phyloP scores from a whole-genome alignment of 92 coral and sea anemone genomes.

The Bergia puertoricense region DNA sequence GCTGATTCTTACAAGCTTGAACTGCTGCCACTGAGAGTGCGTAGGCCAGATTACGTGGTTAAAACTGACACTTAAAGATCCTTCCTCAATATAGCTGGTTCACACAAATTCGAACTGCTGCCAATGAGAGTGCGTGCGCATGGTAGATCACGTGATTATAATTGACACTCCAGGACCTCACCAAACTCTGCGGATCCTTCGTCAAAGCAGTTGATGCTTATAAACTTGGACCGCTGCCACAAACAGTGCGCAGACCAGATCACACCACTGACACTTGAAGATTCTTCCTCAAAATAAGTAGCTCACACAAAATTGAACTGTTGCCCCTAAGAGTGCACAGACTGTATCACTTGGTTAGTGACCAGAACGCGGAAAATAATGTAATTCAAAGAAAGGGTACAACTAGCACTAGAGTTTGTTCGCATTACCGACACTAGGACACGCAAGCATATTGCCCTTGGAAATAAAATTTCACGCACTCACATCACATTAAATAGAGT shows the following conservation, averaged over 20 bases:
- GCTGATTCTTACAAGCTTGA: conserved; percentile 52
- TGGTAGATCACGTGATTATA: conserved; percentile 53
- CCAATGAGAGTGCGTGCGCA: conserved; percentile 82
- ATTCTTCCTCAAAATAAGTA: too few relatives aligned
- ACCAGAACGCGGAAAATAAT: not conserved
- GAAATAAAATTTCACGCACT: not conserved
- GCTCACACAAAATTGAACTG: too few relatives aligned
- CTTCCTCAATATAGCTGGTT: conserved; percentile 63
- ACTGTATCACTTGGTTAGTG: not conserved
- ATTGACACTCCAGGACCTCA: too few relatives aligned
- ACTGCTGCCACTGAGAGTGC: conserved; percentile 74
- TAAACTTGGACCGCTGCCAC: too few relatives aligned
- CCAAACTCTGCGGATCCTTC: conserved; percentile 58
- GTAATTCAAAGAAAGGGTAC: too few relatives aligned
- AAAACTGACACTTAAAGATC: conserved; percentile 53
- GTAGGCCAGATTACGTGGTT: conserved; percentile 66
- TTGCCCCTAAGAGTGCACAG: too few relatives aligned
- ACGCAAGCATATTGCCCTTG: not conserved
- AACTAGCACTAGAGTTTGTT: too few relatives aligned
- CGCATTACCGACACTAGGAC: not conserved
- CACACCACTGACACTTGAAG: too few relatives aligned
- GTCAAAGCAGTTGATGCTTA: conserved; percentile 17
- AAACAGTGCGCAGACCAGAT: too few relatives aligned
- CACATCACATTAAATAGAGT: not conserved
- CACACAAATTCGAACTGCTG: conserved; percentile 32